Evolutionary conservation across 2,797 vertebrate species (phyloP).

Genomic region (Sebastes wilsoni): DNA sequence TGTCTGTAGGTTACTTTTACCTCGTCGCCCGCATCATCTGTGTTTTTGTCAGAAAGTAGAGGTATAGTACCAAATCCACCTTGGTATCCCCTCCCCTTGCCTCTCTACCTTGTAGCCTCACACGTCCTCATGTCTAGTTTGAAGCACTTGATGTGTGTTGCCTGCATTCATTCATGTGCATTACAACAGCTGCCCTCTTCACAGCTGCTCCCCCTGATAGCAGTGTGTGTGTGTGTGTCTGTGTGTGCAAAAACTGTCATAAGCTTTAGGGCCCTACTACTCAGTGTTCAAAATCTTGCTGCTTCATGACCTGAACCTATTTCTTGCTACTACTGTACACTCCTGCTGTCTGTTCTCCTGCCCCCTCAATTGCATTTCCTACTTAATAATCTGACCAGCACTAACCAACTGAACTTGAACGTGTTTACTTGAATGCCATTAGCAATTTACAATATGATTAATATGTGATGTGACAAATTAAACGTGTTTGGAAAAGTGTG

Average conservation of each 20-base stretch:
- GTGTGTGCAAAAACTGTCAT: slow-evolving; percentile 15
- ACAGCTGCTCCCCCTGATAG: slow-evolving; percentile 68
- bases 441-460: neutral
- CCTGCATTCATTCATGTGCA: slow-evolving; percentile 44
- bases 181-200: slow-evolving; percentile 69
- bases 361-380: neutral
- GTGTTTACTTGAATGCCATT: neutral
- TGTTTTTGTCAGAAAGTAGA: neutral
- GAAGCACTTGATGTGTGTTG: neutral
- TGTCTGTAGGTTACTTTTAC: neutral
- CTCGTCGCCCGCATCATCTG: neutral
- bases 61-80: slow-evolving; percentile 10
- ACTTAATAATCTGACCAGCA: neutral
- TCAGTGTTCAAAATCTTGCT: slow-evolving; percentile 6
- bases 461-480: neutral
- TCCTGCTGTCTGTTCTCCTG: neutral
- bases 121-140: slow-evolving; percentile 26
- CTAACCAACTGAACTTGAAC: neutral
- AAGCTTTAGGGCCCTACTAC: slow-evolving; percentile 12
- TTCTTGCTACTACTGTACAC: neutral
- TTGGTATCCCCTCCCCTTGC: neutral
- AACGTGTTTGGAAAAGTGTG: neutral
- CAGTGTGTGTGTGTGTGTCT: neutral
- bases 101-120: slow-evolving; percentile 28
- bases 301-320: neutral